phyloP scores from a whole-genome alignment of 1,140 invertebrate species.

The Cherax quadricarinatus region DNA sequence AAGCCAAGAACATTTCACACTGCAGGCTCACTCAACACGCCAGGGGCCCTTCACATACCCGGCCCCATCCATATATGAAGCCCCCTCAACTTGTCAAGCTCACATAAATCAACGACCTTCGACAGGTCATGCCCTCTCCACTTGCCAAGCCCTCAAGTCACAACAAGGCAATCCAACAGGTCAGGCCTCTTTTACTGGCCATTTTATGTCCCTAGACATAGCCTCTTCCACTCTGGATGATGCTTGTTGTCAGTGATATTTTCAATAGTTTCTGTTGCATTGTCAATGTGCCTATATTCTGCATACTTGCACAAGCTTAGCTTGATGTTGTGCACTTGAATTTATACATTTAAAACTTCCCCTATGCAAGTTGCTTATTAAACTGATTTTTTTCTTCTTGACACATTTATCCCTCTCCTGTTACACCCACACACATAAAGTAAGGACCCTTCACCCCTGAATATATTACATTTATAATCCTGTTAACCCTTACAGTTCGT shows the following conservation, averaged over 20 bases:
- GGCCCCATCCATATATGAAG: background rate
- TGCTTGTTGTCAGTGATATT: slow-evolving; percentile 5
- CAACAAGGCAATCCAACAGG: slow-evolving; percentile 29
- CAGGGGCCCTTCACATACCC: background rate
- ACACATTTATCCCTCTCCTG: too few relatives aligned
- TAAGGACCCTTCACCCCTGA: too few relatives aligned
- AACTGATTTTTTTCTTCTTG: background rate
- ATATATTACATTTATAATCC: too few relatives aligned
- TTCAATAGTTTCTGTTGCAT: background rate
- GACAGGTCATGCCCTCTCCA: slow-evolving; percentile 25
- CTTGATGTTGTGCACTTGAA: slow-evolving; percentile 24
- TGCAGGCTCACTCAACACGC: background rate
- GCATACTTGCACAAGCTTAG: slow-evolving; percentile 41
- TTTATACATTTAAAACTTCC: background rate
- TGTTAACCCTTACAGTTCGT: too few relatives aligned
- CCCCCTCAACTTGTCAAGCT: background rate
- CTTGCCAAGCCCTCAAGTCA: slow-evolving; percentile 28
- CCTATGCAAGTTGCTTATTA: background rate
- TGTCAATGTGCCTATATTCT: slow-evolving; percentile 23
- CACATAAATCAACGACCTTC: slow-evolving; percentile 30
- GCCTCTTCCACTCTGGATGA: slow-evolving; percentile 10
- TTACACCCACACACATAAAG: too few relatives aligned
- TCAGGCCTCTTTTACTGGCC: slow-evolving; percentile 29
- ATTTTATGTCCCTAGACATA: background rate
- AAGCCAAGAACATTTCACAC: background rate